Percentiles rank a stretch among this genome's conserved stretches.
phyloP scores from a whole-genome alignment of 2,797 vertebrate species.

The Spinus olivaceus region DNA sequence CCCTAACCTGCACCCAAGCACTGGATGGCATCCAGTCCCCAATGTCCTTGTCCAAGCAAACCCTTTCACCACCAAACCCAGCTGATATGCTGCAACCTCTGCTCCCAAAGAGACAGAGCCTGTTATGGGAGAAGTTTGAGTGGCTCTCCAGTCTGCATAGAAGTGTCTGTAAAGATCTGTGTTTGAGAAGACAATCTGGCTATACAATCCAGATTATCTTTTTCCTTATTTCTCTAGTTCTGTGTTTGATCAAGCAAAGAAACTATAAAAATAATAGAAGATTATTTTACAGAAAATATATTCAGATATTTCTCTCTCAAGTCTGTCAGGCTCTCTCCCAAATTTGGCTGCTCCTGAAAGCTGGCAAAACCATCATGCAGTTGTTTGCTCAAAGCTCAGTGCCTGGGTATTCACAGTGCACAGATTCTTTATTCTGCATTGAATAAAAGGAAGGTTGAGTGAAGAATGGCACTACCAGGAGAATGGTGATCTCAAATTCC shows the following conservation, averaged over 20 bases:
- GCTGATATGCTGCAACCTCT: neutral
- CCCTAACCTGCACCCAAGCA: neutral
- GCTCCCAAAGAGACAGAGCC: neutral
- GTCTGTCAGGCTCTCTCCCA: neutral
- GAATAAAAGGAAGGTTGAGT: neutral
- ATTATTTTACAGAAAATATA: neutral
- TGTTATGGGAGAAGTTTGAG: neutral
- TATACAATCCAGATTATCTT: neutral
- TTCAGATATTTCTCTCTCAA: neutral
- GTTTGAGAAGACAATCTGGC: neutral
- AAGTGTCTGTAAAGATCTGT: neutral
- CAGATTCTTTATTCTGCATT: neutral
- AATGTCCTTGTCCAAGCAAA: neutral
- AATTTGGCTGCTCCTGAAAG: neutral
- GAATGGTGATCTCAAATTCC: neutral
- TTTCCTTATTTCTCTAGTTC: neutral
- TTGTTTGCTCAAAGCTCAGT: neutral
- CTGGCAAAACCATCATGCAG: neutral
- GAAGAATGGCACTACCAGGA: neutral
- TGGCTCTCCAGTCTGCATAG: neutral
- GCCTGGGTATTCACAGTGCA: fast-evolving
- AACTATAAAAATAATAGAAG: neutral
- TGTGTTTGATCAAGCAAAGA: neutral
- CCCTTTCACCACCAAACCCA: neutral
- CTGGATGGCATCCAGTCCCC: neutral